phyloP scores from a whole-genome alignment of 2,113 vertebrate species.

The human region GRCh38 chr1:61740501-61741000 shows the following conservation, averaged over 20 bases:
- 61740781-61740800: neutral
- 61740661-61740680: too few relatives aligned
- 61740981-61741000: neutral
- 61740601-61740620: too few relatives aligned
- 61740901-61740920: slow-evolving; percentile 1
- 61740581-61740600: too few relatives aligned
- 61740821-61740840: neutral
- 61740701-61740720: too few relatives aligned
- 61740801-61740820: neutral
- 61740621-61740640: too few relatives aligned
- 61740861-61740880: neutral
- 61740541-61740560: too few relatives aligned
- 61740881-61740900: neutral
- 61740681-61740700: too few relatives aligned
- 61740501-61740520: too few relatives aligned
- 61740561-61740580: too few relatives aligned
- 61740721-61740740: too few relatives aligned
- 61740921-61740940: slow-evolving; percentile 6
- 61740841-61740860: neutral
- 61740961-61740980: neutral
- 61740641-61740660: too few relatives aligned
- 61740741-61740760: neutral
- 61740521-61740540: too few relatives aligned
- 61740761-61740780: neutral
- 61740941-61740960: neutral